Conservation (phyloP, 2,888 invertebrate genomes). For the Prionchulus punctatus region DNA sequence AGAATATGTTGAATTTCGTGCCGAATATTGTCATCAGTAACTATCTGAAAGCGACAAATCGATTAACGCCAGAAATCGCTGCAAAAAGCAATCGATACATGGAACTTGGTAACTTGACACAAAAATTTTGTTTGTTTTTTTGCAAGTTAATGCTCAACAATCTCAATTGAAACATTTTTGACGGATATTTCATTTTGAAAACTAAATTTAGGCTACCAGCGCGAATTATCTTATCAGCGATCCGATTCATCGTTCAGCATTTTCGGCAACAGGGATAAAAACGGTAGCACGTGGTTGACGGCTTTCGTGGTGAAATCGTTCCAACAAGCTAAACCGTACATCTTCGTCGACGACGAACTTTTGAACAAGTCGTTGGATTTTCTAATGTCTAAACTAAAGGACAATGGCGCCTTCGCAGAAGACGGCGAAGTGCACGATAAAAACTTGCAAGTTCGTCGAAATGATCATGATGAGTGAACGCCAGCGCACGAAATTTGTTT, state of each 20-base stretch:
- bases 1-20: conserved; percentile 77
- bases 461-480: neutral
- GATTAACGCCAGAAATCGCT: conserved; percentile 49
- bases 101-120: conserved; percentile 54
- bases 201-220: conserved; percentile 52
- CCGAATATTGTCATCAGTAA: conserved; percentile 70
- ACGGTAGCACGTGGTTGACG: conserved; percentile 66
- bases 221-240: conserved; percentile 65
- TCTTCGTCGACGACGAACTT: conserved; percentile 51
- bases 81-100: conserved; percentile 49
- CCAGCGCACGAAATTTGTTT: conserved; percentile 7
- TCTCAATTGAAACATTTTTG: neutral
- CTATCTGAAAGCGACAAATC: conserved; percentile 59
- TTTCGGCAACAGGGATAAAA: conserved; percentile 53
- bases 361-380: conserved; percentile 54
- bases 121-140: too few species aligned
- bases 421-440: conserved; percentile 52
- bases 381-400: conserved; percentile 53
- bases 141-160: too few species aligned
- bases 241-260: conserved; percentile 75
- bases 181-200: neutral
- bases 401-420: conserved; percentile 59
- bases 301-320: conserved; percentile 67
- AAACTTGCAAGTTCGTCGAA: conserved; percentile 43
- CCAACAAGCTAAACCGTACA: conserved; percentile 50